phyloP scores from a whole-genome alignment of 2,113 vertebrate genomes.

The Conger conger region DNA sequence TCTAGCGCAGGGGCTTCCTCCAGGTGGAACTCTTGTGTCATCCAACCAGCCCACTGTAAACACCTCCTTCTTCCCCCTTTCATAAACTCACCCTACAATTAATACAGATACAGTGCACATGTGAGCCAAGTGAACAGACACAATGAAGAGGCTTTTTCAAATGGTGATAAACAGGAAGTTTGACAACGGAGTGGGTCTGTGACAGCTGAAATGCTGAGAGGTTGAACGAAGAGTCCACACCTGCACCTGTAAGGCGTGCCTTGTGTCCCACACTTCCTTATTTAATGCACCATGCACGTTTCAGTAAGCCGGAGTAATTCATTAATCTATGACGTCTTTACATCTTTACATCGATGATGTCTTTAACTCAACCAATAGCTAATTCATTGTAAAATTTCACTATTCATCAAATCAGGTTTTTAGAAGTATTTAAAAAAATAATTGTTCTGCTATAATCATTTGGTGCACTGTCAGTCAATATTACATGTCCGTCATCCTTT shows the following conservation, averaged over 20 bases:
- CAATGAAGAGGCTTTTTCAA: slow-evolving; percentile 53
- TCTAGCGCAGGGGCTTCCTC: slow-evolving; percentile 39
- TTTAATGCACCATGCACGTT: neutral
- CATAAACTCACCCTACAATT: slow-evolving; percentile 66
- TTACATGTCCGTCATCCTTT: neutral
- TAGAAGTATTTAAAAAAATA: neutral
- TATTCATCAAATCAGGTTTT: no score
- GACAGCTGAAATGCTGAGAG: neutral
- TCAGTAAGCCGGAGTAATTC: neutral
- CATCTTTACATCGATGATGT: neutral
- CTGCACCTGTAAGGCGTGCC: neutral
- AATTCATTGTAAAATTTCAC: no score
- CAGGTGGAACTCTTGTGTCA: slow-evolving; percentile 66
- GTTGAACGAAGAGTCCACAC: neutral
- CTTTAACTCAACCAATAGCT: no score
- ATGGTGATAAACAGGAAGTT: slow-evolving; percentile 37
- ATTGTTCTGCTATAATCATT: neutral
- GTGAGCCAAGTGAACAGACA: slow-evolving; percentile 33
- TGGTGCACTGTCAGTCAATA: neutral
- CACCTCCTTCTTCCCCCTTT: slow-evolving; percentile 67
- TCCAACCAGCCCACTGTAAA: slow-evolving; percentile 65
- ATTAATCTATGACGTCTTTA: neutral
- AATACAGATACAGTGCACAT: slow-evolving; percentile 61
- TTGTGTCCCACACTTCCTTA: neutral
- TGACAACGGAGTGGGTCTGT: neutral